phyloP scores from a whole-genome alignment of 30 jellyfish, hydroid and myxozoan genomes.

The Clytia hemisphaerica region DNA sequence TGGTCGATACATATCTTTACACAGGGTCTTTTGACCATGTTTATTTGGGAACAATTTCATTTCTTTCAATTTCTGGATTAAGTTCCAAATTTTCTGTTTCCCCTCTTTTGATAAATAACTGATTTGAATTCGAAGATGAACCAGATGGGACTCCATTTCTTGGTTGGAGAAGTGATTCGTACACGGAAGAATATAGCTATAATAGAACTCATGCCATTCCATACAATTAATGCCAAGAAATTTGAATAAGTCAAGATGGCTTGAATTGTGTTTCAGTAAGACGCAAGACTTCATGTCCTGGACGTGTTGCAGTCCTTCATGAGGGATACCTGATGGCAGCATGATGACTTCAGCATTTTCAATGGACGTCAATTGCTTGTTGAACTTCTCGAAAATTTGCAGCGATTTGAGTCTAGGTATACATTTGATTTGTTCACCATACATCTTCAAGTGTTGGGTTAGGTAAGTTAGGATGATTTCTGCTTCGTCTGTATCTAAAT shows the following conservation, averaged over 20 bases:
- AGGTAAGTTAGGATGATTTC: no score
- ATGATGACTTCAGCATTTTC: neutral
- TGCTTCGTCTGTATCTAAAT: no score
- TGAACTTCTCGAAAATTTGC: neutral
- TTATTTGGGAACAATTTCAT: no score
- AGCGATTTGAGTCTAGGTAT: no score
- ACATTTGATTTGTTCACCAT: no score
- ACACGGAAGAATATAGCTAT: slow-evolving; percentile 4
- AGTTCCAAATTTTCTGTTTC: no score
- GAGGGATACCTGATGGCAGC: slow-evolving; percentile 14
- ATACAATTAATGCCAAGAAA: neutral
- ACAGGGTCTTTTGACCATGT: no score
- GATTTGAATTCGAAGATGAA: neutral
- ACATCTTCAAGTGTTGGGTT: no score
- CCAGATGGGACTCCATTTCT: slow-evolving; percentile 31
- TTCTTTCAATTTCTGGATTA: no score
- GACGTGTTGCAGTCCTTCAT: slow-evolving; percentile 24
- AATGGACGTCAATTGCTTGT: neutral
- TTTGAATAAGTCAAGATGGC: neutral
- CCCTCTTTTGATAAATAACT: neutral
- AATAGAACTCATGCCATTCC: slow-evolving; percentile 5
- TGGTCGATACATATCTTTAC: no score
- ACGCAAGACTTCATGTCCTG: neutral
- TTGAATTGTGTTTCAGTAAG: neutral
- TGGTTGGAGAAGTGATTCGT: slow-evolving; percentile 1